Conservation (phyloP, 2,113 vertebrate species). For the Shinisaurus crocodilurus region DNA sequence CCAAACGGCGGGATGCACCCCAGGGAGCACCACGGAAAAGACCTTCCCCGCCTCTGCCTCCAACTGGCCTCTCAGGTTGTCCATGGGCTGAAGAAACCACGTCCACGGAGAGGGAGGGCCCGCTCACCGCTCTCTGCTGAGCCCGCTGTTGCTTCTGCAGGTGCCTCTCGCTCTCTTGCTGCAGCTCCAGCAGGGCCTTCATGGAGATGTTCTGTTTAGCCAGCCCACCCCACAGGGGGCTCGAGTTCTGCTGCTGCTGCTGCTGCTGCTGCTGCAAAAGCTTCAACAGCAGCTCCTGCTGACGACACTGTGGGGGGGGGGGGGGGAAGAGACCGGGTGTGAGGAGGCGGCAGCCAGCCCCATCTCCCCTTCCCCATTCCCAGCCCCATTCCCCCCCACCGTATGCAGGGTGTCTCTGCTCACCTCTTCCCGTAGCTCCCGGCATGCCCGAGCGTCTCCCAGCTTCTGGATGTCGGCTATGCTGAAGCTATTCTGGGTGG, state of each 20-base stretch:
- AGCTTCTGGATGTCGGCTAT: constrained; percentile 14
- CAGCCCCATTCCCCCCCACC: neutral
- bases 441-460: neutral
- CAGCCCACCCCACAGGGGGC: constrained; percentile 72
- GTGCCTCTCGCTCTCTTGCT: constrained; percentile 95
- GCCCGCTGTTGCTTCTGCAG: constrained; percentile 92
- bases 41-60: too few relatives aligned
- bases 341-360: too few relatives aligned
- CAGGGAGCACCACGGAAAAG: neutral
- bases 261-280: constrained; percentile 76
- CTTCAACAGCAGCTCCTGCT: constrained; percentile 83
- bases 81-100: too few relatives aligned
- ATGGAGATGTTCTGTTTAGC: constrained; percentile 78
- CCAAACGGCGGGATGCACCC: neutral
- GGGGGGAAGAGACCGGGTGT: too few relatives aligned
- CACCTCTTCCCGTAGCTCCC: constrained; percentile 30
- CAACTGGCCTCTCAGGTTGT: neutral
- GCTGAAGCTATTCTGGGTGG: constrained; percentile 18
- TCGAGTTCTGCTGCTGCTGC: constrained; percentile 68
- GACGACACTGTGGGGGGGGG: constrained; percentile 82
- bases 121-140: constrained; percentile 70
- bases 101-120: neutral
- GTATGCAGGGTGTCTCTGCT: too few relatives aligned
- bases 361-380: too few relatives aligned
- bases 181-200: constrained; percentile 94